Conservation (phyloP, 2,113 vertebrate species). For the Tupaia chinensis region DNA sequence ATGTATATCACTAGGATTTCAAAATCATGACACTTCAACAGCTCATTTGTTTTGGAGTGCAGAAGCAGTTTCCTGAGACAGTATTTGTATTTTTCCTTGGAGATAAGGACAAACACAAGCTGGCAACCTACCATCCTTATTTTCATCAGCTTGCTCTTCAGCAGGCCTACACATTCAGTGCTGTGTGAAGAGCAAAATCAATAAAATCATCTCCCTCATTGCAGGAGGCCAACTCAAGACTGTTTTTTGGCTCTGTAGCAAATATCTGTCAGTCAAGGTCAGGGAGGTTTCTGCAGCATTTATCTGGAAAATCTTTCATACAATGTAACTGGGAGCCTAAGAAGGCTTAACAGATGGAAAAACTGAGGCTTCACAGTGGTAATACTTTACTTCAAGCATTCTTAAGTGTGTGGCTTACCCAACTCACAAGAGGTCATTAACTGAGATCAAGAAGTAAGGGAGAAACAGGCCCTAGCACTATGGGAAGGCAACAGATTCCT, state of each 20-base stretch:
- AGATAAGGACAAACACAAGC: constrained; percentile 42
- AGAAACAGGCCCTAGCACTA: neutral
- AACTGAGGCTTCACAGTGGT: neutral
- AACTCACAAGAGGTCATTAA: neutral
- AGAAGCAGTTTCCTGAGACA: constrained; percentile 58
- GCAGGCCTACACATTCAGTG: neutral
- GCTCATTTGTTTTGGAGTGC: constrained; percentile 61
- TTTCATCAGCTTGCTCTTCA: constrained; percentile 67
- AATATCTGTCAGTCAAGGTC: constrained; percentile 63
- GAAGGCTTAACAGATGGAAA: neutral
- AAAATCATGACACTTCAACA: constrained; percentile 68
- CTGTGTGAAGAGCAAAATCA: constrained; percentile 39
- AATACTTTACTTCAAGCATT: neutral
- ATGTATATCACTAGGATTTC: constrained; percentile 42
- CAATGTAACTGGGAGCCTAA: neutral
- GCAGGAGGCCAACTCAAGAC: constrained; percentile 30
- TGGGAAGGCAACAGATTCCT: neutral
- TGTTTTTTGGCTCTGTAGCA: constrained; percentile 62
- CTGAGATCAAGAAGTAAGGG: neutral
- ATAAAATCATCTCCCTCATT: constrained; percentile 25
- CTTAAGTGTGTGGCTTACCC: neutral
- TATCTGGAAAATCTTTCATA: neutral
- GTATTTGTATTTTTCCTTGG: constrained; percentile 57
- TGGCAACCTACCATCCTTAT: constrained; percentile 33
- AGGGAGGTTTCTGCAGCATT: constrained; percentile 38